Evolutionary conservation across 1,140 invertebrate genomes (phyloP).

Genomic region (Drosophila baimaii): DNA sequence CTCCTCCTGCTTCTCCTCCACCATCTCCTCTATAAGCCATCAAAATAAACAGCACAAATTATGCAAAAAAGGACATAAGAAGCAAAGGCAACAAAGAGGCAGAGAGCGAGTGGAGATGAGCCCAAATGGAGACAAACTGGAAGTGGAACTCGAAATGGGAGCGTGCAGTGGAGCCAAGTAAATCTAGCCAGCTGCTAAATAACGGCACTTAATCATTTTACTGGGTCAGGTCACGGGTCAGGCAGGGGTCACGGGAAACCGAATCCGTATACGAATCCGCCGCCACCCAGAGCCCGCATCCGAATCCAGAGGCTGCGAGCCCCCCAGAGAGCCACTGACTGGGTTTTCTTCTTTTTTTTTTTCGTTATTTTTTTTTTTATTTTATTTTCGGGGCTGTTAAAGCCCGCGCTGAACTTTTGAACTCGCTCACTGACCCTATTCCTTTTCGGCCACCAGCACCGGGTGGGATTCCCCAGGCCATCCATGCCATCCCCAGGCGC

Average conservation of each 20-base stretch:
- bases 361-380: too few relatives aligned
- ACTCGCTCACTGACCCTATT: conserved; percentile 76
- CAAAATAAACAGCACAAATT: conserved; percentile 58
- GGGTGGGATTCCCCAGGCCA: background rate
- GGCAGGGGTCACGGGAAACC: conserved; percentile 7
- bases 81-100: background rate
- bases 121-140: conserved; percentile 32
- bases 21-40: conserved; percentile 36
- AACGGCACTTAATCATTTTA: conserved; percentile 78
- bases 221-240: conserved; percentile 63
- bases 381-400: conserved; percentile 61
- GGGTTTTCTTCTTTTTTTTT: too few relatives aligned
- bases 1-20: too few relatives aligned
- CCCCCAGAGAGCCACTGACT: background rate
- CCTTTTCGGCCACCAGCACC: conserved; percentile 2
- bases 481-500: conserved; percentile 16
- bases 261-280: conserved; percentile 17
- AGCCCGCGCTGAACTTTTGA: conserved; percentile 72
- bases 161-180: conserved; percentile 13
- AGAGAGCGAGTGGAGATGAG: conserved; percentile 1
- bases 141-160: conserved; percentile 21
- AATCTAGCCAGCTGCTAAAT: conserved; percentile 68
- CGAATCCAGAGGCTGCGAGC: background rate
- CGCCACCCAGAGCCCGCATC: conserved; percentile 4
- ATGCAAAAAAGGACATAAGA: conserved; percentile 27